phyloP scores from a whole-genome alignment of 2,113 vertebrate species.

The Trinectes maculatus region DNA sequence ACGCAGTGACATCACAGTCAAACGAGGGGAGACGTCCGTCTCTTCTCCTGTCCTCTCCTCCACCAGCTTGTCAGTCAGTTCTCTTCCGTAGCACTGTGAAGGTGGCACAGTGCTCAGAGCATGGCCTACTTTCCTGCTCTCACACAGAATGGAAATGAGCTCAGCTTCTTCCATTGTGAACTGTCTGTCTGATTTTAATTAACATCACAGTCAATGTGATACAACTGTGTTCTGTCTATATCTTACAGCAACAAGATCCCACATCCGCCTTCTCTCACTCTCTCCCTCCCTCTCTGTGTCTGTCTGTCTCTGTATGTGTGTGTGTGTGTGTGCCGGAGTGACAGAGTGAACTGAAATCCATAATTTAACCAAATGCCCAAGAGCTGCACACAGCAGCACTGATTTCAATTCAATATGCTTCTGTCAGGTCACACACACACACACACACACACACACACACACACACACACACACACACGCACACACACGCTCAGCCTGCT shows the following conservation, averaged over 20 bases:
- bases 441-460: slow-evolving; percentile 25
- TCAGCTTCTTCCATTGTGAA: slow-evolving; percentile 62
- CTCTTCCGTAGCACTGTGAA: slow-evolving; percentile 52
- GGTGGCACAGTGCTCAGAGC: slow-evolving; percentile 48
- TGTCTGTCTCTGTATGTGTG: slow-evolving; percentile 42
- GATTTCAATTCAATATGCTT: slow-evolving; percentile 68
- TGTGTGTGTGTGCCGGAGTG: slow-evolving; percentile 40
- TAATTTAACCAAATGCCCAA: slow-evolving; percentile 80
- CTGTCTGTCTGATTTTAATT: slow-evolving; percentile 78
- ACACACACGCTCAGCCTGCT: slow-evolving; percentile 16
- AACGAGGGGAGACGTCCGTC: slow-evolving; percentile 49
- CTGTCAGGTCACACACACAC: slow-evolving; percentile 55
- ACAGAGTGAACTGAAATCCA: slow-evolving; percentile 70
- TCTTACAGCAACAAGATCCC: slow-evolving; percentile 65
- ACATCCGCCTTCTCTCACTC: slow-evolving; percentile 43
- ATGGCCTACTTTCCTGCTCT: slow-evolving; percentile 71
- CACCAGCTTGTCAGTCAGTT: slow-evolving; percentile 62
- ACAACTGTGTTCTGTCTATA: slow-evolving; percentile 71
- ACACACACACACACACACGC: slow-evolving; percentile 11
- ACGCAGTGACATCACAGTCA: slow-evolving; percentile 53
- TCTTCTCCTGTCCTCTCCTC: slow-evolving; percentile 28
- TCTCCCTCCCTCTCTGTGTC: slow-evolving; percentile 6
- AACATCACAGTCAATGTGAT: slow-evolving; percentile 63
- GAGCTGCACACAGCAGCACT: slow-evolving; percentile 64
- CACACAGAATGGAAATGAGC: slow-evolving; percentile 62